Evolutionary conservation across 2,888 invertebrate species (phyloP).

Genomic region (Hypercompe scribonia): DNA sequence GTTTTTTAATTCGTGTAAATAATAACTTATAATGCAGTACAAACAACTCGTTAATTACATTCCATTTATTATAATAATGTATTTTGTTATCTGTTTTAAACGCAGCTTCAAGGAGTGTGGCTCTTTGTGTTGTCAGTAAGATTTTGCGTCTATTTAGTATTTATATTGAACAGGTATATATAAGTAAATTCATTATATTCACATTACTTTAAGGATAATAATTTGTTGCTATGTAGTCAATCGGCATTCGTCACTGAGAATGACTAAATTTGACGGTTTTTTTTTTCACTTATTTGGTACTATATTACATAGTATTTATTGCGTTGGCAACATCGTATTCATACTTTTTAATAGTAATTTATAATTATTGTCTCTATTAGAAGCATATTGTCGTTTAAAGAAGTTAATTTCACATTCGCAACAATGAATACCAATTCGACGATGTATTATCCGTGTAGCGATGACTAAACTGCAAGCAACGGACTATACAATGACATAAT

Average conservation of each 20-base stretch:
- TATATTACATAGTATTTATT: neutral
- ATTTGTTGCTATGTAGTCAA: neutral
- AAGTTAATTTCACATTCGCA: neutral
- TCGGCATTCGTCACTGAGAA: neutral
- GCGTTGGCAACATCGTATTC: neutral
- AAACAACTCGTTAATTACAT: neutral
- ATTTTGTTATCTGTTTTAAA: neutral
- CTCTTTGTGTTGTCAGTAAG: neutral
- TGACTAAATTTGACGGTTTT: no score
- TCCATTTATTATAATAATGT: neutral
- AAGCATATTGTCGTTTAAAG: no score
- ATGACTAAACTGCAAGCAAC: no score
- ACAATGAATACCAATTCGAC: neutral
- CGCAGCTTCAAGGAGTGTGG: neutral
- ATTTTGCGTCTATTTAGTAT: neutral
- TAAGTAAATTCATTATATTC: neutral
- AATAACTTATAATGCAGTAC: neutral
- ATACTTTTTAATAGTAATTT: no score
- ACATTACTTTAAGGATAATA: neutral
- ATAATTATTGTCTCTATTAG: no score
- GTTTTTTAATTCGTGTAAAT: neutral
- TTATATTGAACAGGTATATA: neutral
- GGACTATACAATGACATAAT: no score
- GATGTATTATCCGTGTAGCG: neutral
- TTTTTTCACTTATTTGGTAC: neutral